Conservation (phyloP, 64 coral and sea anemone genomes). For the Pocillopora damicornis region DNA sequence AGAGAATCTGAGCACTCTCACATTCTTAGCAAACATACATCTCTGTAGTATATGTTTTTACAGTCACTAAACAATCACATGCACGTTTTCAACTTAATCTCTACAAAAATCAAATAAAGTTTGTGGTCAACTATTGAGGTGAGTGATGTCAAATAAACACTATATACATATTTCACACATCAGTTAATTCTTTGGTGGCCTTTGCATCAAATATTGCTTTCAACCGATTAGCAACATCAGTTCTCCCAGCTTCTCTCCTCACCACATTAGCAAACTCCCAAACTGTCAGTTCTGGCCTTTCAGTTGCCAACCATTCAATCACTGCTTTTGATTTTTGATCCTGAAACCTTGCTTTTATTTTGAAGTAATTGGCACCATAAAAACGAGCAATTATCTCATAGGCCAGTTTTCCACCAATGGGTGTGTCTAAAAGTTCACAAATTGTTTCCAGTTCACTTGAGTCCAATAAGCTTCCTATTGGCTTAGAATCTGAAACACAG, state of each 20-base stretch:
- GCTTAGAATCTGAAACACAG: not conserved
- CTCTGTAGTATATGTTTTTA: no score
- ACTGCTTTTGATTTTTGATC: not conserved
- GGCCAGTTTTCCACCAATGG: no score
- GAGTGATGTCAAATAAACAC: no score
- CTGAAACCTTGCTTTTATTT: not conserved
- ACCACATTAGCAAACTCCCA: constrained; percentile 3
- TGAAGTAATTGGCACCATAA: not conserved
- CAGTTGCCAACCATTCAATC: not conserved
- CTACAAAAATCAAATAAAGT: no score
- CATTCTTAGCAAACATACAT: no score
- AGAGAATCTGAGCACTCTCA: not conserved
- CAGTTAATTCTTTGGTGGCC: not conserved
- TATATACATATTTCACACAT: not conserved
- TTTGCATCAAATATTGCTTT: not conserved
- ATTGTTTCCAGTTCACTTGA: not conserved
- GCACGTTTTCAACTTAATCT: no score
- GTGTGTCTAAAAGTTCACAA: not conserved
- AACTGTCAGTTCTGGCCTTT: not conserved
- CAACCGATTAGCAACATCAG: not conserved
- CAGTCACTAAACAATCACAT: no score
- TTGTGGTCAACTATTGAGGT: no score
- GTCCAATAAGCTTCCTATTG: not conserved
- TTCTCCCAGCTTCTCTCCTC: not conserved
- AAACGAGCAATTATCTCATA: not conserved